Evolutionary conservation across 2,113 vertebrate genomes (phyloP).

Genomic region (Xerus inauris): DNA sequence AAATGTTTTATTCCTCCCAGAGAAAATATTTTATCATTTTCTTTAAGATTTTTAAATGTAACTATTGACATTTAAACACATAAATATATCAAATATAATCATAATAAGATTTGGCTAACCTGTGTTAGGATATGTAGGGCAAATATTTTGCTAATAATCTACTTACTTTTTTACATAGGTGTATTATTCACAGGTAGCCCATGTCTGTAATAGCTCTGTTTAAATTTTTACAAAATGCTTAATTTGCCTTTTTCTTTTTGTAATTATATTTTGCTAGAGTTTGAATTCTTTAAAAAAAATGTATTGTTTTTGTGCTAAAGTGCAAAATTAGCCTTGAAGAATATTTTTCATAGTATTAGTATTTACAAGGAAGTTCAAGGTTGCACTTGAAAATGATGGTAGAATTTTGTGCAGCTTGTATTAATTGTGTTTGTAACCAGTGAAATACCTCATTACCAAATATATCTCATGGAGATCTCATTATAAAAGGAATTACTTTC

Average conservation of each 20-base stretch:
- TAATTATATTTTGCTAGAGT: background rate
- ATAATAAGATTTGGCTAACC: background rate
- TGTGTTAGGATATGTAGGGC: background rate
- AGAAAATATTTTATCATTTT: background rate
- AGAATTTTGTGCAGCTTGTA: background rate
- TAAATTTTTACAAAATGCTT: background rate
- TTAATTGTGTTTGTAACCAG: background rate
- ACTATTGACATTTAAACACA: background rate
- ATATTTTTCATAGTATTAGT: background rate
- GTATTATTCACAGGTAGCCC: background rate
- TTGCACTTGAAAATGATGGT: constrained; percentile 18
- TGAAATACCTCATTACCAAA: background rate
- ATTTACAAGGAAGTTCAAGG: background rate
- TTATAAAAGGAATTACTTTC: background rate
- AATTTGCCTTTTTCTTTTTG: background rate
- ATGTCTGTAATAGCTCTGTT: background rate
- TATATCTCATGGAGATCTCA: background rate
- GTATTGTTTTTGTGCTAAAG: background rate
- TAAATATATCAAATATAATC: background rate
- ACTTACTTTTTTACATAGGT: background rate
- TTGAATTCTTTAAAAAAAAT: constrained; percentile 4
- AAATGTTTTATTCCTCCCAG: background rate
- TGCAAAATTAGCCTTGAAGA: background rate
- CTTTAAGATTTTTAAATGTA: background rate
- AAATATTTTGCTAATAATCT: background rate